Evolutionary conservation across 2,113 vertebrate genomes (phyloP).

Genomic region (Cryptomyrus ogoouensis): DNA sequence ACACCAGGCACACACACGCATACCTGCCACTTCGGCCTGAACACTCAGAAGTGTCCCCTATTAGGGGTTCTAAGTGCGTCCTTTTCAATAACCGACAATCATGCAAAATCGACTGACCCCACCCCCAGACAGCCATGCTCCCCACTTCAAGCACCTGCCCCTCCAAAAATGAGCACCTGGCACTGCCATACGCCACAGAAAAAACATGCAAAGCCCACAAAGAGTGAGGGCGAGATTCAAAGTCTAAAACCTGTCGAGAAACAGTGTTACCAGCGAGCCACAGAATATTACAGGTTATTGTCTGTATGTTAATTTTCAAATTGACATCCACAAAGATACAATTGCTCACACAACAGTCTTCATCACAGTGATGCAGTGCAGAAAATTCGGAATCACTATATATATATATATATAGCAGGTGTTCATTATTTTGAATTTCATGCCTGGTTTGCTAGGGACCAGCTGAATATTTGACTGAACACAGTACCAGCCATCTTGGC

Average conservation of each 20-base stretch:
- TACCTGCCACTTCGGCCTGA: neutral
- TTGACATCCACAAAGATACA: neutral
- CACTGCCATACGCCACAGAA: neutral
- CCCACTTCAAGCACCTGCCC: neutral
- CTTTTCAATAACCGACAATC: neutral
- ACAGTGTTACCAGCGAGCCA: neutral
- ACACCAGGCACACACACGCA: neutral
- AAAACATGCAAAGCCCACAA: neutral
- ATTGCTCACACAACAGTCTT: neutral
- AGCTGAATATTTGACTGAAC: neutral
- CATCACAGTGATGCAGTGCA: neutral
- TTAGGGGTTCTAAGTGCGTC: neutral
- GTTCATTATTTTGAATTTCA: constrained; percentile 1
- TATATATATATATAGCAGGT: neutral
- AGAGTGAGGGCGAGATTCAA: neutral
- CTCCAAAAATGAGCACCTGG: neutral
- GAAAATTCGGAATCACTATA: neutral
- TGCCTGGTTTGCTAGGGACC: neutral
- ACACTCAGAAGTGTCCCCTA: neutral
- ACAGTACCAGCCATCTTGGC: neutral
- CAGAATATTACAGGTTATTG: neutral
- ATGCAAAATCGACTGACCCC: neutral
- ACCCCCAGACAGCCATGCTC: neutral
- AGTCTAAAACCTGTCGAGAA: neutral
- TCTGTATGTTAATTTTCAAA: neutral